A percentile compares a stretch with the other conserved stretches of the same genome.
Evolutionary conservation across 2,113 vertebrate species (phyloP).

Genomic region (Promerops cafer): DNA sequence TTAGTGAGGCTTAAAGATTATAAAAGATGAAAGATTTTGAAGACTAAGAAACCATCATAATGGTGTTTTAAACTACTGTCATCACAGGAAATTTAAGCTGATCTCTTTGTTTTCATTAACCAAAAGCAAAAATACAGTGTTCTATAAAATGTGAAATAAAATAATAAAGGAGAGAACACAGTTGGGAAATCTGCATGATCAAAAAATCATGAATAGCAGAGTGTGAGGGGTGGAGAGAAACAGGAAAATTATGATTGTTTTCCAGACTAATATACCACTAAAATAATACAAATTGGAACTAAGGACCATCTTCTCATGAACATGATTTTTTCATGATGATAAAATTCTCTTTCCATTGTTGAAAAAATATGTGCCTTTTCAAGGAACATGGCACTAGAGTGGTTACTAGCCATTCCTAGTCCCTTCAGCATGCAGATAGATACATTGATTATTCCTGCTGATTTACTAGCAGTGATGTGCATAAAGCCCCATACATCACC

Average conservation of each 20-base stretch:
- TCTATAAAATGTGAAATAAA: not conserved
- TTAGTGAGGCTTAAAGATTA: not conserved
- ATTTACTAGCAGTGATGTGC: not conserved
- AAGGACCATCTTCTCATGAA: not conserved
- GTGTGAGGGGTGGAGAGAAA: not conserved
- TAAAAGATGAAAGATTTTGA: constrained; percentile 20
- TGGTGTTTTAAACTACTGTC: not conserved
- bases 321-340: not conserved
- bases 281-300: not conserved
- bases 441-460: not conserved
- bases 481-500: constrained; percentile 1
- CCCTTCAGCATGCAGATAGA: not conserved
- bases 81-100: not conserved
- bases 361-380: not conserved
- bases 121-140: not conserved
- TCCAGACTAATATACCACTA: not conserved
- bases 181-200: not conserved
- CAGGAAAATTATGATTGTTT: not conserved
- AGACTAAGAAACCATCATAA: not conserved
- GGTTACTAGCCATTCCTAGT: not conserved
- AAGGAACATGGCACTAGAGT: not conserved
- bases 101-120: not conserved
- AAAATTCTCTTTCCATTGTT: not conserved
- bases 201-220: not conserved
- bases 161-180: not conserved